Base-by-base conservation (phyloP, 2,113 vertebrate genomes). In the Rallus limicola region DNA sequence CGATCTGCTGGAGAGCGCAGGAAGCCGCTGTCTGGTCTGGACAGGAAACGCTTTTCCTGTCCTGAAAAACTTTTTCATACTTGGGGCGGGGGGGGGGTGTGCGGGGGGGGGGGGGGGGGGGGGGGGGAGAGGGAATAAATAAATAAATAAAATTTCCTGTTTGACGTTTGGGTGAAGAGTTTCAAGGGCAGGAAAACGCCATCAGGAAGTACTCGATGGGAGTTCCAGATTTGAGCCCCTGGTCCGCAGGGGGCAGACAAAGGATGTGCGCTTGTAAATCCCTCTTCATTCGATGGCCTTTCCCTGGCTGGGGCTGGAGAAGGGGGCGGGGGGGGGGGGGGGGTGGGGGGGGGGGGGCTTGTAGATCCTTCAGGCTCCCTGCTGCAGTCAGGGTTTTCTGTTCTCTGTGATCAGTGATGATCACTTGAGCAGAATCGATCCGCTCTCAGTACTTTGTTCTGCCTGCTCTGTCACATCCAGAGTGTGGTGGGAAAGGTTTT, bases 21-120 rank as follows among this genome's bases (percentile, higher is more conserved):
- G 96, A 97, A 97, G 95, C 82, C 31, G 1, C 62, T 96, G 96
- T 96, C 96, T 96, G 90, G 95, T 93, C 93, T 95, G 95, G 92
- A 82, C 93, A 94, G 92, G 95, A 96, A 97, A 97, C 2, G 44
- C 38, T 84, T 95, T 94, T 97, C 95, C 95, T 97, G 94, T 94
- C 95, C 93, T 95, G 90, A 94, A 92, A 96, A 95, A 87, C 82
- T 95, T 95, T 71, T 71, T 95, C 53, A 2, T 91, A 18, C 44
- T 46, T 46, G 44, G 44, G 44, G 44, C 9, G 44, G 16, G 44
- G 44, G 4, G 44, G 16, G 44, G 7, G 17, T 16, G n/a, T n/a
- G n/a, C n/a, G n/a, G n/a, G n/a, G 44, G 44, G 44, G 44, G 18
- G 44, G 16, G 44, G 44, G 4, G 44, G 16, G 44, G 7, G 17